Evolutionary conservation across 2,888 invertebrate species (phyloP).

Genomic region (Portevinia maculata): DNA sequence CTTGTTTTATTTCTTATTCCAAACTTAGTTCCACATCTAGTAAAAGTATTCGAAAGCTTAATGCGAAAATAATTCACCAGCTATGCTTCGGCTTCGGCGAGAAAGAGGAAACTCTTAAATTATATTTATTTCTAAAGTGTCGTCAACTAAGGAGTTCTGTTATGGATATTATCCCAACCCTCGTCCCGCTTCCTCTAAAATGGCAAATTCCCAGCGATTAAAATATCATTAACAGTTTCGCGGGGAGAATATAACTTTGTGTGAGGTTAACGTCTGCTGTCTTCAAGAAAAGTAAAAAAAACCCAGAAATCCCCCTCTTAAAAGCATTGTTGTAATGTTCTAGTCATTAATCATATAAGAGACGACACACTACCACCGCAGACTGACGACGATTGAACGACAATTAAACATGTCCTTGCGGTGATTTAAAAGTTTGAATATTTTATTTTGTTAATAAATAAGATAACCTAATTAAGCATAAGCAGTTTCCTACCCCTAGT

Average conservation of each 20-base stretch:
- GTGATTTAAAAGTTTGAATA: slow-evolving; percentile 11
- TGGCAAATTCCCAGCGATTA: slow-evolving; percentile 66
- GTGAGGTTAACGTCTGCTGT: slow-evolving; percentile 30
- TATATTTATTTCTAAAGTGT: slow-evolving; percentile 60
- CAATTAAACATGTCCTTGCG: slow-evolving; percentile 17
- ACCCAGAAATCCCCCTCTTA: not conserved
- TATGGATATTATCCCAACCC: slow-evolving; percentile 19
- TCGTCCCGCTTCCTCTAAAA: slow-evolving; percentile 20
- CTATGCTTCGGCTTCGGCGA: not conserved
- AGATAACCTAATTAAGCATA: slow-evolving; percentile 4
- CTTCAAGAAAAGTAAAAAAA: not conserved
- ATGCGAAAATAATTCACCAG: slow-evolving; percentile 68
- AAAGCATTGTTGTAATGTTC: slow-evolving; percentile 39
- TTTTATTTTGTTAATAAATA: slow-evolving; percentile 26
- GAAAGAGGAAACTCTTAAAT: slow-evolving; percentile 48
- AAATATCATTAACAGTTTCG: slow-evolving; percentile 68
- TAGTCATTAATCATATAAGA: slow-evolving; percentile 56
- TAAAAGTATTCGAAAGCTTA: slow-evolving; percentile 34
- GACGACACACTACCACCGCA: slow-evolving; percentile 1
- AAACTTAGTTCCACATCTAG: not conserved
- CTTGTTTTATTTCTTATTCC: not conserved
- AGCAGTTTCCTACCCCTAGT: slow-evolving; percentile 20
- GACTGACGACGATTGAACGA: not conserved
- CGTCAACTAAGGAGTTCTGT: slow-evolving; percentile 39
- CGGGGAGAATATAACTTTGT: slow-evolving; percentile 16